phyloP scores from a whole-genome alignment of 1,140 invertebrate genomes.

The Drosophila arawakana region DNA sequence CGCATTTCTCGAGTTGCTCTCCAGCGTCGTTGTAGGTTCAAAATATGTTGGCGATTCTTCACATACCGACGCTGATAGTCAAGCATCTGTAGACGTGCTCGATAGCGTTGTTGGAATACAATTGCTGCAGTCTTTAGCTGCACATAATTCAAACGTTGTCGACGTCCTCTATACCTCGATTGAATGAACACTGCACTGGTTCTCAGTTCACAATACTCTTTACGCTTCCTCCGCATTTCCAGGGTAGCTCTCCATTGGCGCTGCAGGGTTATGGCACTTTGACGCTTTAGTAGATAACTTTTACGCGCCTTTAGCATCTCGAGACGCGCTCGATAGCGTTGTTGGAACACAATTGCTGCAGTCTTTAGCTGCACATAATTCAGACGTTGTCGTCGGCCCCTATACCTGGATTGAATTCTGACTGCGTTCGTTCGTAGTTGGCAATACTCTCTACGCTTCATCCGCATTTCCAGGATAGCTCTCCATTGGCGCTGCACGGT shows the following conservation, averaged over 20 bases:
- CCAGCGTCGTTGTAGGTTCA: conserved; percentile 51
- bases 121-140: conserved; percentile 14
- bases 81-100: conserved; percentile 49
- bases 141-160: conserved; percentile 10
- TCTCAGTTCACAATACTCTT: conserved; percentile 67
- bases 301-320: conserved; percentile 45
- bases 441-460: conserved; percentile 55
- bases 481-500: conserved; percentile 57
- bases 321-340: conserved; percentile 56
- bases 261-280: conserved; percentile 40
- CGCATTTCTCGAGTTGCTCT: conserved; percentile 43
- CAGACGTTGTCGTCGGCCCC: conserved; percentile 21
- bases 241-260: conserved; percentile 73
- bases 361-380: conserved; percentile 19
- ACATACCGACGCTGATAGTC: conserved; percentile 56
- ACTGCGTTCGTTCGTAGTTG: conserved; percentile 48
- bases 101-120: conserved; percentile 83
- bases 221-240: conserved; percentile 31
- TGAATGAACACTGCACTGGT: conserved; percentile 31
- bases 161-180: conserved; percentile 24
- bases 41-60: conserved; percentile 27
- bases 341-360: conserved; percentile 78
- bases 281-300: conserved; percentile 55
- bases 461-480: conserved; percentile 70
- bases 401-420: conserved; percentile 14